Evolutionary conservation across 2,888 invertebrate species (phyloP), one percentile per base, ranked within the genome.

Genomic region (Epinotia ramella): DNA sequence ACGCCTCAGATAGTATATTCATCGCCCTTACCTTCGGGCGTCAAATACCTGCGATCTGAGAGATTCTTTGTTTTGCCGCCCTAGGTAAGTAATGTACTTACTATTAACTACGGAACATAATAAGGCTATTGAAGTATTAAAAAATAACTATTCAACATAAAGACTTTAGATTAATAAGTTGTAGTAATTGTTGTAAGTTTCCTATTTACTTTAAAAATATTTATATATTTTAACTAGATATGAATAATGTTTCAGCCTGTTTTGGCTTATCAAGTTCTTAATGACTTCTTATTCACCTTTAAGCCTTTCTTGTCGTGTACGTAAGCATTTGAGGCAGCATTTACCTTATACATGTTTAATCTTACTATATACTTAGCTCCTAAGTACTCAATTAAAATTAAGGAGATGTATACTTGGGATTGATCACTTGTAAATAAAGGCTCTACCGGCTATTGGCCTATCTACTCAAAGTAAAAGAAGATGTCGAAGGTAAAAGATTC

Each of bases 111-210:
- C 16, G 18, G 18, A 62, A 63, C 56, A 46, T 62, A 63, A 53
- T 60, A 73, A 73, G 68, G 68, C 73, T 69, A 74, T 74, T 69
- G 16, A 74, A 64, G 74, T 74, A 74, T 74, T 74, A 74, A 46
- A 24, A 18, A 13, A 18, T 65, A 72, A 20, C 11, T 66, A 49
- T 49, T 4, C 6, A 73, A 62, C 49, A 24, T 49, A 62, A 53
- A 46, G 57, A 28, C 64, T 70, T 59, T 73, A 46, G 33, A 73
- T 46, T 28, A 33, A 66, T 33, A 49, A 53, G 24, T 64, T 57
- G 9, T 65, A 44, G 13, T 68, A 44, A 46, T 68, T 60, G 60
- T 46, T 69, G 24, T 46, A 57, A 46, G 59, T 69, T 57, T 59
- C 6, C 20, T n/a, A 57, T 69, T 7, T 28, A 12, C 20, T 53